Evolutionary conservation across 2,888 invertebrate species (phyloP).

Genomic region (Oithona nana): DNA sequence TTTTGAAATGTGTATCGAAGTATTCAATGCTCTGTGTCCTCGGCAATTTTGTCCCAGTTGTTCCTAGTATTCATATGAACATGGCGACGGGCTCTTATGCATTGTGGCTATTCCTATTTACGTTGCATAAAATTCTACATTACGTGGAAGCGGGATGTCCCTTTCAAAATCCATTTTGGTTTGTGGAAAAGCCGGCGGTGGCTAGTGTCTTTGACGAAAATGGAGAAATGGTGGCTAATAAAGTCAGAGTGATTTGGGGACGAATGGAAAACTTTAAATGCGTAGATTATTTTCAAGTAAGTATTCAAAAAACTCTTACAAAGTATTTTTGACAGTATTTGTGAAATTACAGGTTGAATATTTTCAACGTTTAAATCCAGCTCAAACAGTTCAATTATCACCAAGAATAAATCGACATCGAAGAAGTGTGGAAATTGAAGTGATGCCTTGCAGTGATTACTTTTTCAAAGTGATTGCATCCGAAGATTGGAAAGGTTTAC

Average conservation of each 20-base stretch:
- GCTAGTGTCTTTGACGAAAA: constrained; percentile 11
- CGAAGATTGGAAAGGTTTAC: constrained; percentile 16
- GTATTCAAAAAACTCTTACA: no score
- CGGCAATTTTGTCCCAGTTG: no score
- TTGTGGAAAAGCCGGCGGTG: constrained; percentile 14
- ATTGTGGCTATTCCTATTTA: no score
- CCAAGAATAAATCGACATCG: constrained; percentile 17
- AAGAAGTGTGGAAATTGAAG: constrained; percentile 16
- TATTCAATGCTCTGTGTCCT: no score
- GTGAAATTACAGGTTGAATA: constrained; percentile 1
- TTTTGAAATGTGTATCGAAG: no score
- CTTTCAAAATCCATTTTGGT: constrained; percentile 16
- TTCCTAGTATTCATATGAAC: no score
- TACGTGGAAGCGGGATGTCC: constrained; percentile 2
- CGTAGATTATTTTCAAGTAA: constrained; percentile 17
- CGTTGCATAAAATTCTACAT: no score
- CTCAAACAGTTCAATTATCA: neutral
- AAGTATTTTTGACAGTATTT: neutral
- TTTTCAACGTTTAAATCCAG: constrained; percentile 9
- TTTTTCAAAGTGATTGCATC: constrained; percentile 17
- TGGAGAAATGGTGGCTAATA: constrained; percentile 13
- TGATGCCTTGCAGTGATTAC: constrained; percentile 16
- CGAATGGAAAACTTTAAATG: constrained; percentile 16
- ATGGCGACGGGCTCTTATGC: no score
- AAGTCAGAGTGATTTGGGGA: constrained; percentile 16